Evolutionary conservation across 1,140 invertebrate genomes (phyloP).

Genomic region (Sycophila sp.): DNA sequence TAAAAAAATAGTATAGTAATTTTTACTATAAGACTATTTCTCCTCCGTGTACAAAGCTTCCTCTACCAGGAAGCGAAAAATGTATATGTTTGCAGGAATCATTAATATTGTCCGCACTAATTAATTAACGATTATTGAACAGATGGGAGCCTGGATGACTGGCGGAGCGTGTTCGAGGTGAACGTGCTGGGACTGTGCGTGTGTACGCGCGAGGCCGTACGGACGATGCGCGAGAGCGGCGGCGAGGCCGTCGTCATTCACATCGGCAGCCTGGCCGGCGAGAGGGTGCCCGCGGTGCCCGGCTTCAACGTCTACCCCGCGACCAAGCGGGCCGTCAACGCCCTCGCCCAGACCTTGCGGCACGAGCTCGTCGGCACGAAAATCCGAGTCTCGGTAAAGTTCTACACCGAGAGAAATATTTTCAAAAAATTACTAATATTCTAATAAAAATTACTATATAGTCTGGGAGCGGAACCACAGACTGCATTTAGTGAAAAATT

Average conservation of each 20-base stretch:
- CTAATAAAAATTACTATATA: not conserved
- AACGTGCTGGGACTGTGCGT: slow-evolving; percentile 69
- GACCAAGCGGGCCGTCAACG: slow-evolving; percentile 70
- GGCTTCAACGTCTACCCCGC: slow-evolving; percentile 69
- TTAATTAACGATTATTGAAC: not conserved
- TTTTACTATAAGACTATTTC: too few relatives aligned
- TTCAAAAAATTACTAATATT: not conserved
- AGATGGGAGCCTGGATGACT: slow-evolving; percentile 56
- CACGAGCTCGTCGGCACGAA: slow-evolving; percentile 68
- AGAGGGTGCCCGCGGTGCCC: slow-evolving; percentile 64
- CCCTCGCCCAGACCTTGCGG: slow-evolving; percentile 69
- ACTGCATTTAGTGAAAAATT: too few relatives aligned
- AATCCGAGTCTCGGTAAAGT: slow-evolving; percentile 51
- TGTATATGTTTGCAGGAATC: too few relatives aligned
- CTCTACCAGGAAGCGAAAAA: too few relatives aligned
- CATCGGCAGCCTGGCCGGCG: slow-evolving; percentile 62
- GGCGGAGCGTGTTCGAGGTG: slow-evolving; percentile 61
- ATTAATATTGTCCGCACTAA: too few relatives aligned
- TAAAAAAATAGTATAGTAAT: too few relatives aligned
- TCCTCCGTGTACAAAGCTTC: too few relatives aligned
- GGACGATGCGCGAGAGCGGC: slow-evolving; percentile 62
- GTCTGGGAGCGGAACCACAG: too few relatives aligned
- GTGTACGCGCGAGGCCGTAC: slow-evolving; percentile 67
- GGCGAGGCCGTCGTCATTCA: slow-evolving; percentile 46
- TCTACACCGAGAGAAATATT: too few relatives aligned